Evolutionary conservation across 2,113 vertebrate genomes (phyloP).

Genomic region (Carlito syrichta): DNA sequence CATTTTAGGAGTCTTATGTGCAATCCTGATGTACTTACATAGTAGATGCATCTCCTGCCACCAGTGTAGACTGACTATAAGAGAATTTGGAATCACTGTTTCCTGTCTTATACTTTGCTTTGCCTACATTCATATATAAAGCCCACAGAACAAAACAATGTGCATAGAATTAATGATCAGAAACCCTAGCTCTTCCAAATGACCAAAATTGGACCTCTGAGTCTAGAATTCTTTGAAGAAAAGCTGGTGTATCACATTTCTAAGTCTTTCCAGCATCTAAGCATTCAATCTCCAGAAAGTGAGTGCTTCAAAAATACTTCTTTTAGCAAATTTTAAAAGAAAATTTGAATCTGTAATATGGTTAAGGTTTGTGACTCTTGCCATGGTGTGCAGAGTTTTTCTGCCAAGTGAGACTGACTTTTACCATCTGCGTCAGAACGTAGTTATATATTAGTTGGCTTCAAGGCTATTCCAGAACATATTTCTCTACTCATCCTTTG

Average conservation of each 20-base stretch:
- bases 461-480: not conserved
- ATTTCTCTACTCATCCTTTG: not conserved
- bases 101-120: not conserved
- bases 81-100: not conserved
- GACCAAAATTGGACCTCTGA: not conserved
- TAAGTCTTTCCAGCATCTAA: constrained; percentile 40
- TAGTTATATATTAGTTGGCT: not conserved
- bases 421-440: not conserved
- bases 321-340: constrained; percentile 49
- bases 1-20: not conserved
- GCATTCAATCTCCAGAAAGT: constrained; percentile 35
- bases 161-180: constrained; percentile 48
- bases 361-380: constrained; percentile 42
- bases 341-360: constrained; percentile 30
- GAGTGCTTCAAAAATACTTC: constrained; percentile 45
- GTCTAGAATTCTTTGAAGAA: constrained; percentile 40
- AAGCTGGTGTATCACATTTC: constrained; percentile 49
- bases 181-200: not conserved
- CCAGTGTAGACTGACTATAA: not conserved
- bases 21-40: not conserved
- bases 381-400: not conserved
- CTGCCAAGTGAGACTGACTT: constrained; percentile 23
- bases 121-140: not conserved
- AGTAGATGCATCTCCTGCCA: not conserved
- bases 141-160: not conserved